Evolutionary conservation across 2,113 vertebrate species (phyloP), one percentile per base, ranked within the genome.

Genomic region (Hippotragus niger): DNA sequence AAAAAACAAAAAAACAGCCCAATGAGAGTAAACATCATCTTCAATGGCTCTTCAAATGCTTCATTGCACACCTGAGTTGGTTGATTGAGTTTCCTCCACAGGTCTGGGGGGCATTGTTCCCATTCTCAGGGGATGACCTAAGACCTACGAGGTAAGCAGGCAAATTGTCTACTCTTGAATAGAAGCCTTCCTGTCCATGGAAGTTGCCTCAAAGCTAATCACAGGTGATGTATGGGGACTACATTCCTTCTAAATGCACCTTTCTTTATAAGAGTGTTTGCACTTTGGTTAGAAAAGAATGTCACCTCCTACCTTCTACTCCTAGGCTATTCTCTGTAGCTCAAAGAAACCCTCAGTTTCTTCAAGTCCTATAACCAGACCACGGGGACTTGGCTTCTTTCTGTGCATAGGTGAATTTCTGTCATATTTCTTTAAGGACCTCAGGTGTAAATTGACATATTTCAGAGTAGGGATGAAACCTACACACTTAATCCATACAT

Each of bases 141-240:
- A 91, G 83, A 96, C 95, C 93, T 33, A 88, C 9, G 62, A 88
- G 78, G 85, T 97, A 98, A 98, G 86, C 45, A 88, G 78, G 67
- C n/a, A 93, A 93, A 98, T 98, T 96, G 64, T 97, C 82, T 97
- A 53, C 43, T 96, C 57, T 97, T 98, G 97, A 98, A 98, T 91
- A 83, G 71, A 96, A 88, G 60, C 92, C 94, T 98, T 84, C 96
- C 97, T 98, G 96, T 89, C 74, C 89, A 64, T 47, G 96, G 76
- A 98, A 96, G 98, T 97, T 95, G 97, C 97, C 90, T 96, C 64
- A 98, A 97, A 98, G 85, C 60, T 98, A 99, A 99, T 95, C 97
- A 91, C 93, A 91, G 88, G 90, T 98, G 98, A 98, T 98, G 60
- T 95, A 97, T 98, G 95, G 84, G 92, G 58, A 91, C 90, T 2